phyloP scores from a whole-genome alignment of 2,888 invertebrate genomes.

The Tiphia femorata region DNA sequence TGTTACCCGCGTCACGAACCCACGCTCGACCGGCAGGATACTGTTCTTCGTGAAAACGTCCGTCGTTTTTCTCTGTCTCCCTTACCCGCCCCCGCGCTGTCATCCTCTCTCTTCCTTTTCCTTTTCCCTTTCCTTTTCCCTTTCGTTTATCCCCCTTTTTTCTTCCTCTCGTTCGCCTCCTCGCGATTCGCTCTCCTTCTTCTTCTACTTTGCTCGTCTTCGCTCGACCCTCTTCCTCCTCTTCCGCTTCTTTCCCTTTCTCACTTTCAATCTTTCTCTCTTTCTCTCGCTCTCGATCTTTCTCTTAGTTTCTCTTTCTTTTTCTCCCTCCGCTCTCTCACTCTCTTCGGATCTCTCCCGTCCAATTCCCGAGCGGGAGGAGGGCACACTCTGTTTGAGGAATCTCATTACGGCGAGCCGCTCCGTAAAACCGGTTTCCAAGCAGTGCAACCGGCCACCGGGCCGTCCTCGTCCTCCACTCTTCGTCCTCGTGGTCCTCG shows the following conservation, averaged over 20 bases:
- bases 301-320: not conserved
- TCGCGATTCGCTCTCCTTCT: not conserved
- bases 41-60: slow-evolving; percentile 43
- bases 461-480: slow-evolving; percentile 34
- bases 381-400: slow-evolving; percentile 51
- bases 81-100: not conserved
- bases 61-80: slow-evolving; percentile 11
- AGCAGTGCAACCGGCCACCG: slow-evolving; percentile 40
- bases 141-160: not conserved
- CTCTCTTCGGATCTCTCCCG: not conserved
- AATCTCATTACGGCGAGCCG: slow-evolving; percentile 58
- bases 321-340: not conserved
- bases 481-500: too few relatives aligned
- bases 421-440: slow-evolving; percentile 54
- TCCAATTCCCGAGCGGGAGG: not conserved
- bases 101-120: not conserved
- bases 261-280: not conserved
- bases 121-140: not conserved
- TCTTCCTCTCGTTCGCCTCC: not conserved
- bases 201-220: not conserved
- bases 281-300: not conserved
- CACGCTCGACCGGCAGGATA: slow-evolving; percentile 18
- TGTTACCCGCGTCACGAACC: slow-evolving; percentile 19
- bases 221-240: not conserved
- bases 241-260: not conserved